Percentiles rank a stretch among this genome's conserved stretches.
These are phyloP conservation scores for Junonia oenone DNA, from an alignment of 2,888 invertebrate species.

Conservation along the genomic window DNA sequence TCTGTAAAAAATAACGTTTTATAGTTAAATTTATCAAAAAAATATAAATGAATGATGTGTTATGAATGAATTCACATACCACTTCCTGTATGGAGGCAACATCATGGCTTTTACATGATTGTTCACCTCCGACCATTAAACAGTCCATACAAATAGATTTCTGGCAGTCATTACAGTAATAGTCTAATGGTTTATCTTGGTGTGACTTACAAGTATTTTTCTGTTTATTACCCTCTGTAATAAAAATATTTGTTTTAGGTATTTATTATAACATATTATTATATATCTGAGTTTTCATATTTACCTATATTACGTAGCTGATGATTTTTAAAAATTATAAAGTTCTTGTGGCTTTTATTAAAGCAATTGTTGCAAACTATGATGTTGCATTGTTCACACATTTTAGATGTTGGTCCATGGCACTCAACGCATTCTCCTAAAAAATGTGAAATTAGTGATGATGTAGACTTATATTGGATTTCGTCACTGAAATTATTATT, in stretches of 20 bases:
- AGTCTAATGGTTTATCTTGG: constrained; percentile 53
- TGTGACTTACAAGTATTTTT: constrained; percentile 50
- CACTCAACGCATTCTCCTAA: constrained; percentile 62
- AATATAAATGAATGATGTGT: neutral
- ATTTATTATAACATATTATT: too few relatives aligned
- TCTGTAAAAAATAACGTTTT: constrained; percentile 50
- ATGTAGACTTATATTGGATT: too few relatives aligned
- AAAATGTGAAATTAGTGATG: too few relatives aligned
- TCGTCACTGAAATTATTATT: too few relatives aligned
- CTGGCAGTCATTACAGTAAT: constrained; percentile 61
- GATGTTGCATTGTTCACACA: constrained; percentile 61
- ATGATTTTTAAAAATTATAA: constrained; percentile 66
- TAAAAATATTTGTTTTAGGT: constrained; percentile 2
- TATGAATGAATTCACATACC: constrained; percentile 41
- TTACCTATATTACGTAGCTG: constrained; percentile 46
- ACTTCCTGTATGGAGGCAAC: constrained; percentile 56
- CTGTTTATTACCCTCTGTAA: constrained; percentile 38
- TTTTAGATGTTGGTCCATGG: constrained; percentile 46
- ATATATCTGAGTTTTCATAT: too few relatives aligned
- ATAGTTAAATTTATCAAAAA: too few relatives aligned
- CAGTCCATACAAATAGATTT: constrained; percentile 67
- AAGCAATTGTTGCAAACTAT: constrained; percentile 62
- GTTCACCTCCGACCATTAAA: constrained; percentile 61
- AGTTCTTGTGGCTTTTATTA: constrained; percentile 63
- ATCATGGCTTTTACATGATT: constrained; percentile 65